A percentile compares a stretch with the other conserved stretches of the same genome.
These are phyloP conservation scores for Forbesichthys agassizii DNA, from an alignment of 2,113 vertebrate species.

Conservation along the genomic window DNA sequence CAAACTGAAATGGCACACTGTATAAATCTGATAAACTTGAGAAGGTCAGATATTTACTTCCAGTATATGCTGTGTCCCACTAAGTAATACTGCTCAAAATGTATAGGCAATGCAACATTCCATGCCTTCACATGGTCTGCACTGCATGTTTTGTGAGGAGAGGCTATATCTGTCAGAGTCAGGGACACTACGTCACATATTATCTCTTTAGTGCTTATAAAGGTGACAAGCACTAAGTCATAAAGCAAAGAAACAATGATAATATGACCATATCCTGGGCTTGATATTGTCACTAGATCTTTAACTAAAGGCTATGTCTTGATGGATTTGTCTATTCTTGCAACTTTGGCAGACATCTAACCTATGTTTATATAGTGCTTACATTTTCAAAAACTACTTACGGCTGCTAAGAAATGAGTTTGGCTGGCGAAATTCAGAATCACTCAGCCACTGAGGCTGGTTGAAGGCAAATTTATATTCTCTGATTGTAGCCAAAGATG, in stretches of 20 bases:
- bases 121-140: not conserved
- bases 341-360: not conserved
- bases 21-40: not conserved
- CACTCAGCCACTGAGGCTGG: not conserved
- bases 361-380: not conserved
- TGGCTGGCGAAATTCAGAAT: not conserved
- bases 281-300: no score
- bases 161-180: not conserved
- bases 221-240: no score
- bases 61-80: not conserved
- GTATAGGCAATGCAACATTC: not conserved
- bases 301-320: no score
- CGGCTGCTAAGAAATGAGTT: not conserved
- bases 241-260: no score
- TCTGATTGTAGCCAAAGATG: constrained; percentile 9
- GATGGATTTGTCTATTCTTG: no score
- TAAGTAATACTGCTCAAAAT: not conserved
- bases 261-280: no score
- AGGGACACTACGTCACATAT: no score
- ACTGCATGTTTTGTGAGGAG: not conserved
- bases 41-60: constrained; percentile 20
- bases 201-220: no score
- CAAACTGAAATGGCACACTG: not conserved
- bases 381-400: not conserved
- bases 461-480: not conserved